Evolutionary conservation across 1,140 invertebrate genomes (phyloP).

Genomic region (Drosophila elegans): DNA sequence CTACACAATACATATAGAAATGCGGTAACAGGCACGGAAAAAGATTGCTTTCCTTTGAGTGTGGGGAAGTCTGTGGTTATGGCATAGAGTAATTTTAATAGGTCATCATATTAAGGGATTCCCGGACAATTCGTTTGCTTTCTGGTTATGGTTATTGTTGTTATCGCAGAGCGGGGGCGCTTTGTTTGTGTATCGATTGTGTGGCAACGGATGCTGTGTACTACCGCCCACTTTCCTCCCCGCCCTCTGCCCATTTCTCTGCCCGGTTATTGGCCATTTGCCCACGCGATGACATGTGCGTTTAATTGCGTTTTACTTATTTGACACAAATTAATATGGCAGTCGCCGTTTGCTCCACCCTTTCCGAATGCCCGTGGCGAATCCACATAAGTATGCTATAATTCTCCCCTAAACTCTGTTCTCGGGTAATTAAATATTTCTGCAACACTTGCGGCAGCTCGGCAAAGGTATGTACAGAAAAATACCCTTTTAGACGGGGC

Average conservation of each 20-base stretch:
- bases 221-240: neutral
- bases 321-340: conserved; percentile 81
- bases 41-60: conserved; percentile 32
- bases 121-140: conserved; percentile 27
- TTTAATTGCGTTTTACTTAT: conserved; percentile 82
- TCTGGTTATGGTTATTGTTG: conserved; percentile 47
- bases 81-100: conserved; percentile 73
- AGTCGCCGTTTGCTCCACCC: conserved; percentile 23
- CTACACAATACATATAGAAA: conserved; percentile 39
- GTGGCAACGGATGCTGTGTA: conserved; percentile 20
- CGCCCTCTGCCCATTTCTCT: conserved; percentile 7
- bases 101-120: conserved; percentile 82
- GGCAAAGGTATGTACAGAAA: neutral
- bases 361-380: neutral
- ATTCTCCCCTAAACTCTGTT: conserved; percentile 41
- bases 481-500: conserved; percentile 5
- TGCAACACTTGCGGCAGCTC: conserved; percentile 62
- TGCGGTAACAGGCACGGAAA: conserved; percentile 48
- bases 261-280: conserved; percentile 70
- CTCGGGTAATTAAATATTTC: conserved; percentile 75
- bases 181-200: conserved; percentile 65
- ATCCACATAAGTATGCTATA: conserved; percentile 69
- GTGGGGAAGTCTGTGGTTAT: conserved; percentile 36
- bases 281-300: conserved; percentile 75
- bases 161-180: conserved; percentile 19